These are phyloP conservation scores for Neodiprion fabricii DNA, from an alignment of 1,140 invertebrate species.

Conservation along the genomic window DNA sequence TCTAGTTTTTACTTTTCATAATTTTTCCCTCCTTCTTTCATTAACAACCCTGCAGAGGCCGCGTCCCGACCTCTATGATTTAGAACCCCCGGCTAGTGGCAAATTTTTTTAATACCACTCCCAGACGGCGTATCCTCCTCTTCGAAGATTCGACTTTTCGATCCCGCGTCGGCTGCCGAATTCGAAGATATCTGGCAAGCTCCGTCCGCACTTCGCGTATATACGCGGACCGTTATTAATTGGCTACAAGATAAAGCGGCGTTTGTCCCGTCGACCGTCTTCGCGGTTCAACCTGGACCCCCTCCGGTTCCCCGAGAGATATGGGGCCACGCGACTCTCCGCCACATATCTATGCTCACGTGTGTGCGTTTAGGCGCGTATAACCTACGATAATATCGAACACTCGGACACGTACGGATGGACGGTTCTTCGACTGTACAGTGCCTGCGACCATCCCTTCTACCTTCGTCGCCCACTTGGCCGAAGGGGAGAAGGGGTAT, in stretches of 20 bases:
- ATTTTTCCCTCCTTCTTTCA: background rate
- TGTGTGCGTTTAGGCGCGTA: background rate
- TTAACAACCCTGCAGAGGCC: constrained; percentile 1
- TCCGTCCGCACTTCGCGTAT: constrained; percentile 39
- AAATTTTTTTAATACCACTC: too few species aligned
- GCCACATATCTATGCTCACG: constrained; percentile 13
- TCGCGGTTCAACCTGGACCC: constrained; percentile 35
- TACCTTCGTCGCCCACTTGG: background rate
- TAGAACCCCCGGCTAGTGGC: background rate
- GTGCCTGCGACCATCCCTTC: background rate
- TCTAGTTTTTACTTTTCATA: background rate
- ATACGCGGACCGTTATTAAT: constrained; percentile 55
- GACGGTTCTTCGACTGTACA: background rate
- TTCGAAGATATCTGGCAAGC: constrained; percentile 38
- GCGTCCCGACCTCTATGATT: background rate
- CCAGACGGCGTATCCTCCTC: too few species aligned
- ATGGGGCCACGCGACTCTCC: constrained; percentile 57
- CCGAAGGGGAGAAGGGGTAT: too few species aligned
- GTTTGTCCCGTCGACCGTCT: constrained; percentile 52
- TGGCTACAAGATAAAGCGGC: constrained; percentile 60
- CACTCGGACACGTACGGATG: too few species aligned
- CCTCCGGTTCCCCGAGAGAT: constrained; percentile 52
- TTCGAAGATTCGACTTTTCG: too few species aligned
- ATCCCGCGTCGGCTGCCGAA: background rate
- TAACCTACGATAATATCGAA: background rate